Evolutionary conservation across 1,140 invertebrate species (phyloP), one percentile per base, ranked within the genome.

Genomic region (Chrysoperla carnea): DNA sequence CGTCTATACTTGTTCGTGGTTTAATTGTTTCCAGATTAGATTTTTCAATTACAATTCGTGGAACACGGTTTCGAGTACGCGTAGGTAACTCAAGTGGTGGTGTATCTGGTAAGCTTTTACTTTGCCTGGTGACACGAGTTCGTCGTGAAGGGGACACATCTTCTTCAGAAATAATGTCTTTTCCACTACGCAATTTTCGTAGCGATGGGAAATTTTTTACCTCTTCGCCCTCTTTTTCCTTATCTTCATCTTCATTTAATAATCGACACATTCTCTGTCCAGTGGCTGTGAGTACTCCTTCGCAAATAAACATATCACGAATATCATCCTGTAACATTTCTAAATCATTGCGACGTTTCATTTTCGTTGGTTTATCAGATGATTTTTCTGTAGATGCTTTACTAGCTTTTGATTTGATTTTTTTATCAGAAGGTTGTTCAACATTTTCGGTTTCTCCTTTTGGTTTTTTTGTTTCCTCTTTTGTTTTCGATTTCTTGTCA

Each of bases 291-390:
- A 75, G 52, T 2, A 76, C 67, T 17, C 68, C 74, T 47, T 75
- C 66, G 43, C 66, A 65, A 35, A 76, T 73, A 50, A 77, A 78
- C 69, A 76, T 77, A 46, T 78, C 73, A 45, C 70, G 64, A 33
- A 79, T 70, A 50, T 79, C 75, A 46, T 75, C 71, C 36, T 78
- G 76, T 7, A 79, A 58, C 51, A 66, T 63, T 47, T 73, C 66
- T 33, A 81, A 50, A 48, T 76, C 75, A 4, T 39, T 39, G 23
- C 42, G 33, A 23, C 36, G 42, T 13, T 50, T 41, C 8, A 12
- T 33, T 33, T 33, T 33, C 2, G 31, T 33, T 33, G 8, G 8
- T 23, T 23, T 23, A 11, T 11, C 8, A 33, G 8, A 11, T 33
- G 8, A 11, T 11, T 33, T 12, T 6, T 33, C 31, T 2, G 8